These are phyloP conservation scores for Blastomussa wellsi DNA, from an alignment of 92 coral and sea anemone genomes.

Conservation along the genomic window DNA sequence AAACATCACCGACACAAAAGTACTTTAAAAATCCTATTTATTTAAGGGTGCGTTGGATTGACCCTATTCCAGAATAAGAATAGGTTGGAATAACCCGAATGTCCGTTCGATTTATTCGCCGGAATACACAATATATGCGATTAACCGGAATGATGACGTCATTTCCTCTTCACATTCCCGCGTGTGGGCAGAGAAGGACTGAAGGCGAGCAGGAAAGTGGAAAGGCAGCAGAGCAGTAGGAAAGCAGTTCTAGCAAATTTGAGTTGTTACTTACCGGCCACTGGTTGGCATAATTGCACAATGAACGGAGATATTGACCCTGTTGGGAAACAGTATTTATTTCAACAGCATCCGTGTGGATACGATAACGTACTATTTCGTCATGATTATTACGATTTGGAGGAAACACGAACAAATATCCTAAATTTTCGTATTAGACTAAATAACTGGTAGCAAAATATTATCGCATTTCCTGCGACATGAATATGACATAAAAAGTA, in stretches of 20 bases:
- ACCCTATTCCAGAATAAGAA: too few species aligned
- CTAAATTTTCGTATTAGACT: too few species aligned
- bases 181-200: too few species aligned
- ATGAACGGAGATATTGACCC: slow-evolving; percentile 82
- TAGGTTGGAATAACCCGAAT: too few species aligned
- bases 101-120: too few species aligned
- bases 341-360: not conserved
- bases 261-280: slow-evolving; percentile 79
- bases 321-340: slow-evolving; percentile 10
- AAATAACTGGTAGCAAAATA: not conserved
- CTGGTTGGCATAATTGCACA: slow-evolving; percentile 60
- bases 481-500: not conserved
- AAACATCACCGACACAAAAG: too few species aligned
- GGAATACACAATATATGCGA: too few species aligned
- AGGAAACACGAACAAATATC: too few species aligned
- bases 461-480: not conserved
- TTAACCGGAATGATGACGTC: too few species aligned
- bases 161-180: too few species aligned
- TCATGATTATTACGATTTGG: too few species aligned
- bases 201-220: not conserved
- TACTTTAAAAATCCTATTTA: not conserved
- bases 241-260: not conserved
- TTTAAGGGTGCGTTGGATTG: not conserved
- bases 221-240: not conserved
- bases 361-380: not conserved